Percentiles rank a stretch among this genome's conserved stretches.
These are phyloP conservation scores for Cephus nigrinus DNA, from an alignment of 2,888 invertebrate species.

Conservation along the genomic window DNA sequence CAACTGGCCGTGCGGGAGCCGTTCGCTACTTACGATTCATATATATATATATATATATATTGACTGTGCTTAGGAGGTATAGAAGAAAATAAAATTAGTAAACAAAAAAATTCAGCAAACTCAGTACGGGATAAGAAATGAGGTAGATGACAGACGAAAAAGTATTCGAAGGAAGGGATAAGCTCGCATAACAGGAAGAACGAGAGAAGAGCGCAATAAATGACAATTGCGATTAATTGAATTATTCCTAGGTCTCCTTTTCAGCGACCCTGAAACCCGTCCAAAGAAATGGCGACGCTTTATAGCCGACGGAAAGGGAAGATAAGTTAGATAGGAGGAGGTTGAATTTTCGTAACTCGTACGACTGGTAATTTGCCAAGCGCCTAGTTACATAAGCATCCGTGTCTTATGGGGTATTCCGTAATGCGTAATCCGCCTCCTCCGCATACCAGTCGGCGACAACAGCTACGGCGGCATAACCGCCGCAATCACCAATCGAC, in stretches of 20 bases:
- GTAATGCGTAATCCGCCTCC: background rate
- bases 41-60: conserved; percentile 9
- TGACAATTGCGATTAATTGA: conserved; percentile 33
- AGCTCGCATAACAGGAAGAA: background rate
- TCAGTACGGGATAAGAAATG: background rate
- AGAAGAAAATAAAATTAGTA: too few species aligned
- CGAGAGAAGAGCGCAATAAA: background rate
- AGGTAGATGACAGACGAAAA: background rate
- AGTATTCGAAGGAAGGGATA: background rate
- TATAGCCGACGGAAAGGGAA: background rate
- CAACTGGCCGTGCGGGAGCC: too few species aligned
- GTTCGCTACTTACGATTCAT: background rate
- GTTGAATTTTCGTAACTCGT: background rate
- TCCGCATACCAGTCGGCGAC: background rate
- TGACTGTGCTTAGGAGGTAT: conserved; percentile 1
- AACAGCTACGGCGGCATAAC: background rate
- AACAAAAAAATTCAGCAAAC: background rate
- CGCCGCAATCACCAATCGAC: background rate
- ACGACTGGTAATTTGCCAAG: background rate
- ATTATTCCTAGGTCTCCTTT: conserved; percentile 24
- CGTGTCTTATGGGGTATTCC: background rate
- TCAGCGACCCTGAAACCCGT: conserved; percentile 30
- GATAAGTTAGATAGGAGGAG: background rate
- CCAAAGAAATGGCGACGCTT: background rate
- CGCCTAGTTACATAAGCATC: background rate